These are phyloP conservation scores for Cydia pomonella DNA, from an alignment of 1,140 invertebrate species.

Conservation along the genomic window DNA sequence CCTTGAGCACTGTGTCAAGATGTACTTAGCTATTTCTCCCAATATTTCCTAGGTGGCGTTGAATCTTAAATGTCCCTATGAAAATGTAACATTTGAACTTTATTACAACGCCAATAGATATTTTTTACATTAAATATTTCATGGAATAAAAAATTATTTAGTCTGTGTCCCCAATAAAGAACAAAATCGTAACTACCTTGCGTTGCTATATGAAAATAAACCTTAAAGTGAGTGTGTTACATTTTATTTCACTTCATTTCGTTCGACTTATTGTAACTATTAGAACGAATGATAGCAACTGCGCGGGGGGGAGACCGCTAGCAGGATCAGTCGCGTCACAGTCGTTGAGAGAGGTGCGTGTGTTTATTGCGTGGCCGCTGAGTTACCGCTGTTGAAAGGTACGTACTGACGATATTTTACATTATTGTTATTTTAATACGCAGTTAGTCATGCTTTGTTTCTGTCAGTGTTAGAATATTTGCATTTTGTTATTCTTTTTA, in stretches of 20 bases:
- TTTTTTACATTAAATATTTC: conserved; percentile 3
- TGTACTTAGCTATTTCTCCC: conserved; percentile 10
- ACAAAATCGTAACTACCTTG: too few species aligned
- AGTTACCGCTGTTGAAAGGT: conserved; percentile 20
- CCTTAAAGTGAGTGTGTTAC: background rate
- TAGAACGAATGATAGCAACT: conserved; percentile 1
- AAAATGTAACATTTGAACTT: conserved; percentile 12
- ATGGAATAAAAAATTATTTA: conserved; percentile 1
- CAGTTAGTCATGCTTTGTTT: background rate
- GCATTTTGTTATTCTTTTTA: too few species aligned
- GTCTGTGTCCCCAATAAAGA: conserved; percentile 15
- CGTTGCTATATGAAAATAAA: too few species aligned
- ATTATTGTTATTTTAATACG: conserved; percentile 21
- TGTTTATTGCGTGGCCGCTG: conserved; percentile 17
- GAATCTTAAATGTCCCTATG: conserved; percentile 11
- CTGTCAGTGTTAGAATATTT: too few species aligned
- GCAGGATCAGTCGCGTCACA: conserved; percentile 15
- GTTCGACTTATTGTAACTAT: background rate
- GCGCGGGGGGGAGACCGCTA: conserved; percentile 9
- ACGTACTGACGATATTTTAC: background rate
- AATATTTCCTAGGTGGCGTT: conserved; percentile 10
- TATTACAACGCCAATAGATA: conserved; percentile 4
- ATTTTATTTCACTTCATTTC: background rate
- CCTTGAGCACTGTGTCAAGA: conserved; percentile 2
- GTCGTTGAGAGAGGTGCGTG: conserved; percentile 32